Percentiles rank a stretch among this genome's conserved stretches.
Evolutionary conservation across 2,113 vertebrate species (phyloP).

Genomic region (Callipepla californica): DNA sequence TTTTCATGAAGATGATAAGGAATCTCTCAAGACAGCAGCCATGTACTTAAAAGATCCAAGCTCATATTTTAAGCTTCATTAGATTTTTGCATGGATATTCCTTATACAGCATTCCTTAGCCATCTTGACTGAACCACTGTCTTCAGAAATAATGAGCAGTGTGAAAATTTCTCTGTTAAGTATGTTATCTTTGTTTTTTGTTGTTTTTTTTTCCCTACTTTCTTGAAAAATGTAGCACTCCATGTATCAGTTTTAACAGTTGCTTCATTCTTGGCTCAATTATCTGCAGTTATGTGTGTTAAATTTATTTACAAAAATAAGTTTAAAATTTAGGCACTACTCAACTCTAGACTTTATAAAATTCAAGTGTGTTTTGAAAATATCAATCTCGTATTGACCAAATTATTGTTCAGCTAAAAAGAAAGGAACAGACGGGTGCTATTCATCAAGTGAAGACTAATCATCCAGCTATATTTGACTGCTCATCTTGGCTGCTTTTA

Average conservation of each 20-base stretch:
- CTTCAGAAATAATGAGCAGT: not conserved
- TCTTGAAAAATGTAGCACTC: not conserved
- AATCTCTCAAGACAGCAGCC: not conserved
- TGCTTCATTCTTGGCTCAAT: not conserved
- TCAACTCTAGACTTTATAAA: not conserved
- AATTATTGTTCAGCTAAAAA: not conserved
- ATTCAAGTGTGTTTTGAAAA: constrained; percentile 2
- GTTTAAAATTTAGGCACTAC: not conserved
- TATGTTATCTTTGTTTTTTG: not conserved
- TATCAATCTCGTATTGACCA: not conserved
- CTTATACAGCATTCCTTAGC: not conserved
- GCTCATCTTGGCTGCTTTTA: not conserved
- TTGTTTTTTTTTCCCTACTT: not conserved
- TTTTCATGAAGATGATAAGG: not conserved
- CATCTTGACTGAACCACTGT: not conserved
- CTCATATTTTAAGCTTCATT: not conserved
- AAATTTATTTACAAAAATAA: not conserved
- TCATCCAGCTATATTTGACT: constrained; percentile 12
- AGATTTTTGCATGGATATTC: not conserved
- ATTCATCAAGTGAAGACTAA: constrained; percentile 17
- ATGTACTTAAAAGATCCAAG: not conserved
- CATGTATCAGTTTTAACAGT: not conserved
- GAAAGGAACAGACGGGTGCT: not conserved
- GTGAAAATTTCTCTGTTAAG: not conserved
- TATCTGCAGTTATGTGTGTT: not conserved